Evolutionary conservation across 1,140 invertebrate genomes (phyloP).

Genomic region (Drosophila dunni): DNA sequence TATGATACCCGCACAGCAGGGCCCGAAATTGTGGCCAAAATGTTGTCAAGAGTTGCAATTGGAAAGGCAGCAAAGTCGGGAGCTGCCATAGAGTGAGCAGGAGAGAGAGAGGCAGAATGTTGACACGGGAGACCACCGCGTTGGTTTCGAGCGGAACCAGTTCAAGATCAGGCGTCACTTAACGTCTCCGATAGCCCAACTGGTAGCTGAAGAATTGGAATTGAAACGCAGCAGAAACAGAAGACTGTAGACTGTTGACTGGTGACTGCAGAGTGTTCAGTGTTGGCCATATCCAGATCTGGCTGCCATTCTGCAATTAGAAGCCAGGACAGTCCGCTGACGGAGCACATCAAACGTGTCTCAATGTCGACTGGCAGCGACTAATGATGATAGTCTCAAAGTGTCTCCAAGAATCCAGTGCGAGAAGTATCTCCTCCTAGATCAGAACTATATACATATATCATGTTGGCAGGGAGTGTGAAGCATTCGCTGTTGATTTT

Average conservation of each 20-base stretch:
- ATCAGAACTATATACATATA: too few species aligned
- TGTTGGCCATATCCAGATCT: slow-evolving; percentile 54
- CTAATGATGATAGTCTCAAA: slow-evolving; percentile 73
- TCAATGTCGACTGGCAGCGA: slow-evolving; percentile 67
- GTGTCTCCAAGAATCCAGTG: slow-evolving; percentile 13
- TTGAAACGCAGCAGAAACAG: slow-evolving; percentile 30
- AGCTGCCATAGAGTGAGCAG: slow-evolving; percentile 19
- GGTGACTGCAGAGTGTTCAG: neutral
- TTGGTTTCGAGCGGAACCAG: slow-evolving; percentile 54
- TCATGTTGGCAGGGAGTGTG: slow-evolving; percentile 52
- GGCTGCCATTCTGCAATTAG: slow-evolving; percentile 62
- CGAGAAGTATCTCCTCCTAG: neutral
- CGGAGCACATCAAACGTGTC: slow-evolving; percentile 75
- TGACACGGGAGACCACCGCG: slow-evolving; percentile 67
- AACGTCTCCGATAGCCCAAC: slow-evolving; percentile 13
- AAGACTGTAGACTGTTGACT: neutral
- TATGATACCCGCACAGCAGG: slow-evolving; percentile 71
- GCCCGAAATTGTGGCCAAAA: slow-evolving; percentile 43
- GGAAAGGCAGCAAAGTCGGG: slow-evolving; percentile 36
- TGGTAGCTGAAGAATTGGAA: neutral
- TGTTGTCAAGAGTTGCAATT: slow-evolving; percentile 50
- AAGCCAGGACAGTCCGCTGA: slow-evolving; percentile 22
- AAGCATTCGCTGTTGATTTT: slow-evolving; percentile 75
- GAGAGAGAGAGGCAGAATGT: slow-evolving; percentile 5
- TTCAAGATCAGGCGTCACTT: slow-evolving; percentile 80